These are phyloP conservation scores for Anableps anableps DNA, from an alignment of 2,797 vertebrate species.

Conservation along the genomic window DNA sequence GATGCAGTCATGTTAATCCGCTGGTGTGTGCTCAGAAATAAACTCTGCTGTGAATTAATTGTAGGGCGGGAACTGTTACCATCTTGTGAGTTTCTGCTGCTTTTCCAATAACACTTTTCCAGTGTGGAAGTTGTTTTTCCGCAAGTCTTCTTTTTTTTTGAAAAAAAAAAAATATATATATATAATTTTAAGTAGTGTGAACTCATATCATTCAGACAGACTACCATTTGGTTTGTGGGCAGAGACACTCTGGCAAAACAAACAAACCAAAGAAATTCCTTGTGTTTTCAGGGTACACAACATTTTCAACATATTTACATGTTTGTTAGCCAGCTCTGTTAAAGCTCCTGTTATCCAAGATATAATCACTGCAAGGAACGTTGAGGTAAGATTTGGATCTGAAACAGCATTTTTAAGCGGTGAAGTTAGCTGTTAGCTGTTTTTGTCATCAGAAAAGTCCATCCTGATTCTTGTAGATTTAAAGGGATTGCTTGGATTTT, in stretches of 20 bases:
- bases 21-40: neutral
- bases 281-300: neutral
- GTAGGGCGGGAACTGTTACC: neutral
- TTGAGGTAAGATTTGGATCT: no score
- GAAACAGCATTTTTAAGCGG: no score
- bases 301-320: no score
- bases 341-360: no score
- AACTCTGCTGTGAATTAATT: neutral
- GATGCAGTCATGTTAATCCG: constrained; percentile 14
- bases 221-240: neutral
- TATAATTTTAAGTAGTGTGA: neutral
- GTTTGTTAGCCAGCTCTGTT: no score
- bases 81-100: neutral
- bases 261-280: neutral
- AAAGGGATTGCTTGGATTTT: neutral
- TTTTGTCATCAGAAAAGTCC: neutral
- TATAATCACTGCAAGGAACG: no score
- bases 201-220: neutral
- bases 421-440: no score
- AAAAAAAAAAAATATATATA: neutral
- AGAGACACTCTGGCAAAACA: neutral
- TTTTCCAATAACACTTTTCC: neutral
- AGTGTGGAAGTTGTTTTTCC: neutral
- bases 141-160: neutral
- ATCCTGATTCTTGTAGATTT: neutral